phyloP scores from a whole-genome alignment of 2,113 vertebrate species.

The Cairina moschata region DNA sequence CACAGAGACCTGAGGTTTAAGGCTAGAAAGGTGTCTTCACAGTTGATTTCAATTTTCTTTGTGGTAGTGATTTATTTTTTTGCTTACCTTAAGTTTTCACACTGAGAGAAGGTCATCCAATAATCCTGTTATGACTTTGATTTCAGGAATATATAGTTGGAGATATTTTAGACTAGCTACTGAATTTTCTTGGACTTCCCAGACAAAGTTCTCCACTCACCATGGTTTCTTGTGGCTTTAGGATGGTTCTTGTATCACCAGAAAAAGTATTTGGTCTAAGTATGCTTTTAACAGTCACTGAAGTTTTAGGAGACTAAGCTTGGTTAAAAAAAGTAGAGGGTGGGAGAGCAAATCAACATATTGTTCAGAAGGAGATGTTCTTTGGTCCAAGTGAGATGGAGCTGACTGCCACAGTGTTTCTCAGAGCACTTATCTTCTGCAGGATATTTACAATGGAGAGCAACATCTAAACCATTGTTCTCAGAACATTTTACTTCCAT shows the following conservation, averaged over 20 bases:
- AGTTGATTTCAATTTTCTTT: not conserved
- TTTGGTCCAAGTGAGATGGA: not conserved
- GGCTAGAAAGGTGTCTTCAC: not conserved
- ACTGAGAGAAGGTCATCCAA: not conserved
- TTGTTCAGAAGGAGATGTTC: not conserved
- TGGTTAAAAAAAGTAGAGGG: not conserved
- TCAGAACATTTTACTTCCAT: not conserved
- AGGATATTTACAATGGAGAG: not conserved
- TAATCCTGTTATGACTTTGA: not conserved
- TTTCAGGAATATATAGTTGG: not conserved
- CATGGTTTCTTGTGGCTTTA: not conserved
- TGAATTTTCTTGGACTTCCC: not conserved
- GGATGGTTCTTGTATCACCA: not conserved
- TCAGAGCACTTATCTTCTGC: not conserved
- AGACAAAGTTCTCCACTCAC: not conserved
- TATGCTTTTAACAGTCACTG: not conserved
- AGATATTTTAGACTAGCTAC: not conserved
- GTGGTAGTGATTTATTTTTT: not conserved
- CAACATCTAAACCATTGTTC: not conserved
- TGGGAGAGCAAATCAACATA: not conserved
- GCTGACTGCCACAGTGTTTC: rapidly evolving
- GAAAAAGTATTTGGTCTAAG: not conserved
- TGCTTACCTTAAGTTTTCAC: not conserved
- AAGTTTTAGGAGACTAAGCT: not conserved
- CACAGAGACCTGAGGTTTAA: not conserved